phyloP scores from a whole-genome alignment of 2,797 vertebrate species.

The Pseudochaenichthys georgianus region DNA sequence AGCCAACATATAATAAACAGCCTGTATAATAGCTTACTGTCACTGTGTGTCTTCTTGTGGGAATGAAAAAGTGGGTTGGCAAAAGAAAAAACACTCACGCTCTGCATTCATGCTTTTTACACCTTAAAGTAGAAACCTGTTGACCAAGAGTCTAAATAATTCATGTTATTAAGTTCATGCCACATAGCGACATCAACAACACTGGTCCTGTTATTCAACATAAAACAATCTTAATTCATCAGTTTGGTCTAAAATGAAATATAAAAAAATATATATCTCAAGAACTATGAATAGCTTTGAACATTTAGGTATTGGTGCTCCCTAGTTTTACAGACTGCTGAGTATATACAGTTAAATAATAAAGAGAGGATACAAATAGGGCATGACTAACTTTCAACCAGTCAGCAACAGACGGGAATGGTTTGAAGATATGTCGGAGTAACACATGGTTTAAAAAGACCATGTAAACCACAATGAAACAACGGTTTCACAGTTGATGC shows the following conservation, averaged over 20 bases:
- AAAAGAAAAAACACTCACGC: background rate
- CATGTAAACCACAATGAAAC: background rate
- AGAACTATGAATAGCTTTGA: background rate
- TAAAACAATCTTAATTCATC: background rate
- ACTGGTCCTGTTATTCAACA: too few relatives aligned
- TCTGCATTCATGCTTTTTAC: too few relatives aligned
- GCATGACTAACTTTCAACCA: background rate
- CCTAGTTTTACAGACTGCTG: background rate
- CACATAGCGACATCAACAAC: background rate
- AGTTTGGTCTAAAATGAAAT: background rate
- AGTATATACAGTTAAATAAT: slow-evolving; percentile 8
- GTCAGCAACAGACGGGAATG: slow-evolving; percentile 3
- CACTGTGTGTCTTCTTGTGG: background rate
- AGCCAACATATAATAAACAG: background rate
- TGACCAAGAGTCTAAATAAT: background rate
- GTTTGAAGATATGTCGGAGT: background rate
- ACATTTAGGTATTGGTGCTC: background rate
- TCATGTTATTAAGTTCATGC: background rate
- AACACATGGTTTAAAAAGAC: background rate
- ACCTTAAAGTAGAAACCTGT: slow-evolving; percentile 6
- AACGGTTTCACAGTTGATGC: background rate
- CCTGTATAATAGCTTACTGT: too few relatives aligned
- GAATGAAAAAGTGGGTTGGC: background rate
- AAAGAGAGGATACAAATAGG: background rate
- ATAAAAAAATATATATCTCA: too few relatives aligned